These are phyloP conservation scores for Silurus meridionalis DNA, from an alignment of 2,113 vertebrate species.

Conservation along the genomic window DNA sequence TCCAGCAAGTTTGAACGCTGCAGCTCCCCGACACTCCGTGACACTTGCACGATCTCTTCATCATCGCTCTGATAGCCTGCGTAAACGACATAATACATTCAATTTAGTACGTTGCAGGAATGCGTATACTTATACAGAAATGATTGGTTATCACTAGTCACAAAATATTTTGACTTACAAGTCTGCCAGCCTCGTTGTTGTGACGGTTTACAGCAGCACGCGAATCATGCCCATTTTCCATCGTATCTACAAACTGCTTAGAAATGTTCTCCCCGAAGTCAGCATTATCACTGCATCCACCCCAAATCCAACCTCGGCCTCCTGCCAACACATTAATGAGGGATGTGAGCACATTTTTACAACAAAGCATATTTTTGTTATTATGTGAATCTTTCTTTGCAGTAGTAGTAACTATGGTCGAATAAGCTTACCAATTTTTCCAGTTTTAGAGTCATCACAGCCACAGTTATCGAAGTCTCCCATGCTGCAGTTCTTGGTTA, in stretches of 20 bases:
- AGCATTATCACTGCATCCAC: conserved; percentile 94
- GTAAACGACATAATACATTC: neutral
- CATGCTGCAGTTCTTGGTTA: conserved; percentile 96
- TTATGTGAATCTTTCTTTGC: neutral
- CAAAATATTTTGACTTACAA: conserved; percentile 73
- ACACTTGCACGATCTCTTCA: conserved; percentile 91
- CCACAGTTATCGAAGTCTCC: conserved; percentile 94
- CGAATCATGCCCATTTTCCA: conserved; percentile 89
- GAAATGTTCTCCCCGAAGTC: conserved; percentile 93
- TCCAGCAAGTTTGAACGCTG: conserved; percentile 95
- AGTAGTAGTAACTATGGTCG: neutral
- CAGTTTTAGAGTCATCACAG: conserved; percentile 90
- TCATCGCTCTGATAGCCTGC: conserved; percentile 85
- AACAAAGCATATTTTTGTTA: neutral
- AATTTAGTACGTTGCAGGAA: neutral
- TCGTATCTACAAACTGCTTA: conserved; percentile 90
- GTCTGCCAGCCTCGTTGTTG: conserved; percentile 91
- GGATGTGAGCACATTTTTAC: neutral
- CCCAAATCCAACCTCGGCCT: conserved; percentile 95
- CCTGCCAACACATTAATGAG: conserved; percentile 67
- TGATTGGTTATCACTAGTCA: neutral
- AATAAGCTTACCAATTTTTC: conserved; percentile 77
- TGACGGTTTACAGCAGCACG: conserved; percentile 92
- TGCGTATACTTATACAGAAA: neutral
- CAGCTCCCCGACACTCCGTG: conserved; percentile 97